Evolutionary conservation across 2,113 vertebrate genomes (phyloP), one percentile per base, ranked within the genome.

Genomic region (Lasiurus borealis): DNA sequence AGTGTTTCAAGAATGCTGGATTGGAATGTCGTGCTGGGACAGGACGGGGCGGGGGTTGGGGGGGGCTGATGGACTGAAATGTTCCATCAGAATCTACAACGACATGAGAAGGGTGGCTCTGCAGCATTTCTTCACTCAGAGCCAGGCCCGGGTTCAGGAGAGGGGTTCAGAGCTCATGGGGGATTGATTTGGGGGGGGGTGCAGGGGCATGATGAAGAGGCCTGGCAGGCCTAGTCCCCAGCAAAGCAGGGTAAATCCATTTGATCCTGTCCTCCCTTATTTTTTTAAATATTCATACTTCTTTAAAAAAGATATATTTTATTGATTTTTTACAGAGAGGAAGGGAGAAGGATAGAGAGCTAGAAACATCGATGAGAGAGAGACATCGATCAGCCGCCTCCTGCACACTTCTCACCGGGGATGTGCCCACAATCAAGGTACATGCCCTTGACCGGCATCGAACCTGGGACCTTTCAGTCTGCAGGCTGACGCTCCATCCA

Each of bases 1-100:
- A 88, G 71, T 84, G 72, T 94, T 96, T 64, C 44, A 80, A 92
- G 90, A 96, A 95, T 85, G 52, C 76, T 34, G 54, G 89, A 48
- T 88, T 78, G 48, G 91, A 91, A 76, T 86, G 25, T 87, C 7
- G 10, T 72, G 29, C 72, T 85, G 29, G 27, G 85, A n/a, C 10
- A 2, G 91, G 77, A n/a, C 10, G 4, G 91, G 77, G 66, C 1
- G 8, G 5, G 15, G 54, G 7, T 5, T 5, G 1, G 36, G 71
- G 71, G 72, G 46, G 73, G 50, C 88, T 94, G 82, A 57, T 0
- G 0, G 75, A n/a, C 75, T 82, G 52, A 88, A 91, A 80, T 92
- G 62, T 94, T 62, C 21, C 40, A 78, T 46, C 73, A 16, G 62
- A 88, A 48, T 77, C 2, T 4, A 69, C 31, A 68, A 31, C 78